Percentiles rank a stretch among this genome's conserved stretches.
Conservation (phyloP, 35 echinoderm and acorn worm species). For the Apostichopus parvimensis region DNA sequence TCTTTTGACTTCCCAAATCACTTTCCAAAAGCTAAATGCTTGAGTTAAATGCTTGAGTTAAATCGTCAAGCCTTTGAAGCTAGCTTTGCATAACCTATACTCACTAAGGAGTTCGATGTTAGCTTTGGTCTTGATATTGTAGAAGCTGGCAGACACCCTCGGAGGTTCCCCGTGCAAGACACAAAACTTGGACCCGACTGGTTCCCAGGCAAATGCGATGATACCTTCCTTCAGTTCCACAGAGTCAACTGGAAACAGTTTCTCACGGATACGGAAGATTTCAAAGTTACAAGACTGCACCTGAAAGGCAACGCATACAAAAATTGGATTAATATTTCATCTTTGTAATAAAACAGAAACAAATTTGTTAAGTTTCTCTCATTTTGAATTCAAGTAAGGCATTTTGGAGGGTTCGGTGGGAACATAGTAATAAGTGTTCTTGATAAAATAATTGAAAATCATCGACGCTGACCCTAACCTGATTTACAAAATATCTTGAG, state of each 20-base stretch:
- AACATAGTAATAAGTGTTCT: no score
- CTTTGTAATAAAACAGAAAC: no score
- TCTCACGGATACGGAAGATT: slow-evolving; percentile 97
- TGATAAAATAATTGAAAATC: no score
- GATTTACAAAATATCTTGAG: no score
- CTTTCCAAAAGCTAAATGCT: no score
- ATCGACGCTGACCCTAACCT: no score
- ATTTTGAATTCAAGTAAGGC: no score
- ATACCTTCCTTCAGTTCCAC: slow-evolving; percentile 91
- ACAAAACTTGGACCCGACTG: slow-evolving; percentile 80
- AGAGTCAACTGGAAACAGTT: slow-evolving; percentile 87
- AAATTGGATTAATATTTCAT: not conserved
- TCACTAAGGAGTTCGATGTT: slow-evolving; percentile 95
- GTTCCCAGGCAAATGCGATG: slow-evolving; percentile 96
- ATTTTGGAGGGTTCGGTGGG: no score
- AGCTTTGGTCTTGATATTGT: slow-evolving; percentile 91
- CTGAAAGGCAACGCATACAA: slow-evolving; percentile 37
- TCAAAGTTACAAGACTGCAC: slow-evolving; percentile 93
- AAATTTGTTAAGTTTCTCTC: no score
- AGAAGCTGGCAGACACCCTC: slow-evolving; percentile 91
- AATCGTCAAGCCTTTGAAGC: no score
- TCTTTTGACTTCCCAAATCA: no score
- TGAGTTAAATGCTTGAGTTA: no score
- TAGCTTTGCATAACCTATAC: slow-evolving; percentile 1
- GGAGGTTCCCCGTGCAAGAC: slow-evolving; percentile 88